Conservation (phyloP, 2,888 invertebrate species). For the Platycnemis pennipes region DNA sequence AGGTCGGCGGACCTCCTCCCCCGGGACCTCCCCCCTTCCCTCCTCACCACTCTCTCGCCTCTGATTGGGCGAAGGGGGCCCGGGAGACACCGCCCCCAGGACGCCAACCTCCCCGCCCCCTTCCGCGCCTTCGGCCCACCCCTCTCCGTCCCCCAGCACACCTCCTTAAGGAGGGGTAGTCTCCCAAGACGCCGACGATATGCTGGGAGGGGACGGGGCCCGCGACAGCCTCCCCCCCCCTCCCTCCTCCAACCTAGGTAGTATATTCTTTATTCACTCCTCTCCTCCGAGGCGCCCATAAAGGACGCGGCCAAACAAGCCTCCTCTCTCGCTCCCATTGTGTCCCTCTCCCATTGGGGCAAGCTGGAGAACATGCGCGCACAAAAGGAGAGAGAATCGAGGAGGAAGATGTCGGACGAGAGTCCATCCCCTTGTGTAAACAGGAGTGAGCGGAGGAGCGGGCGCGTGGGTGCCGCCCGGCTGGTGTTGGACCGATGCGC, state of each 20-base stretch:
- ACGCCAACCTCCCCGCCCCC: conserved; percentile 19
- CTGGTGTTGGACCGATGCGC: no score
- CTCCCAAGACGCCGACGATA: neutral
- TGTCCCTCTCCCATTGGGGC: conserved; percentile 3
- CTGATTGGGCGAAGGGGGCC: conserved; percentile 53
- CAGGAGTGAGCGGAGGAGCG: no score
- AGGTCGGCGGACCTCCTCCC: neutral
- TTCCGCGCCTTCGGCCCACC: neutral
- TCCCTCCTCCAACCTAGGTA: no score
- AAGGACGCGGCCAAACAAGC: conserved; percentile 47
- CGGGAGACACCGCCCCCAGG: conserved; percentile 56
- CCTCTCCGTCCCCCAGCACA: neutral
- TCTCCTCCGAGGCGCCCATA: conserved; percentile 6
- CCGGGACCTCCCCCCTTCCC: neutral
- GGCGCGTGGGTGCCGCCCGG: no score
- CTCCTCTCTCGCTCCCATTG: conserved; percentile 37
- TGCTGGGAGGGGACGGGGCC: neutral
- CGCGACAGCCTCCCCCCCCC: neutral
- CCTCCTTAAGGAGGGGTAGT: neutral
- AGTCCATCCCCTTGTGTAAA: neutral
- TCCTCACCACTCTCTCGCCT: neutral
- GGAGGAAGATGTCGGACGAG: neutral
- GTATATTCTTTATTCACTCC: no score
- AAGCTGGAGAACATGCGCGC: neutral
- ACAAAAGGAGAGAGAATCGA: neutral